A percentile compares a stretch with the other conserved stretches of the same genome.
Evolutionary conservation across 2,797 vertebrate species (phyloP).

Genomic region (Sebastiscus albofasciatus): DNA sequence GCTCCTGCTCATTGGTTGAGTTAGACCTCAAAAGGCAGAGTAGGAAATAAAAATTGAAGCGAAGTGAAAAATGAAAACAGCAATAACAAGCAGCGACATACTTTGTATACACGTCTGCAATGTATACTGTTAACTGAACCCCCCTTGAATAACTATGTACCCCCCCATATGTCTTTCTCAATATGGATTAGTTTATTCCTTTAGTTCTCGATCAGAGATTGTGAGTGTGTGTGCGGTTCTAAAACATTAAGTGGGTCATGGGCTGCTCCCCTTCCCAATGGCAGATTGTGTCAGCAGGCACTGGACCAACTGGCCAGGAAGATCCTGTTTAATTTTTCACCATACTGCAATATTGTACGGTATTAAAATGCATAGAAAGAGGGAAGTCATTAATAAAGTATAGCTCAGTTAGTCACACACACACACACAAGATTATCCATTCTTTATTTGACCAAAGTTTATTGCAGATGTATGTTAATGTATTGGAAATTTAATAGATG

Average conservation of each 20-base stretch:
- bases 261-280: slow-evolving; percentile 61
- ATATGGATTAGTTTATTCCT: neutral
- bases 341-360: slow-evolving; percentile 50
- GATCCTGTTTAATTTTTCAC: slow-evolving; percentile 67
- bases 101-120: neutral
- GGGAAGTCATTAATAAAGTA: slow-evolving; percentile 68
- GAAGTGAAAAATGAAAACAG: neutral
- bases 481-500: slow-evolving; percentile 41
- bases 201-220: slow-evolving; percentile 4
- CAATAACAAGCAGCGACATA: neutral
- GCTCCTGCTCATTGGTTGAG: neutral
- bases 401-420: slow-evolving; percentile 50
- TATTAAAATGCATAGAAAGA: slow-evolving; percentile 73
- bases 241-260: slow-evolving; percentile 71
- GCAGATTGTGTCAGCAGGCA: slow-evolving; percentile 73
- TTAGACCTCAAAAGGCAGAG: neutral
- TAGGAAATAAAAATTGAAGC: neutral
- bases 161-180: neutral
- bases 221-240: slow-evolving; percentile 21
- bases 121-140: neutral
- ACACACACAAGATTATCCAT: neutral
- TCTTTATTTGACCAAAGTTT: slow-evolving; percentile 15
- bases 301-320: slow-evolving; percentile 63
- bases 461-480: slow-evolving; percentile 61
- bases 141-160: neutral